Conservation (phyloP, 2,888 invertebrate genomes). For the Xanthia icteritia region DNA sequence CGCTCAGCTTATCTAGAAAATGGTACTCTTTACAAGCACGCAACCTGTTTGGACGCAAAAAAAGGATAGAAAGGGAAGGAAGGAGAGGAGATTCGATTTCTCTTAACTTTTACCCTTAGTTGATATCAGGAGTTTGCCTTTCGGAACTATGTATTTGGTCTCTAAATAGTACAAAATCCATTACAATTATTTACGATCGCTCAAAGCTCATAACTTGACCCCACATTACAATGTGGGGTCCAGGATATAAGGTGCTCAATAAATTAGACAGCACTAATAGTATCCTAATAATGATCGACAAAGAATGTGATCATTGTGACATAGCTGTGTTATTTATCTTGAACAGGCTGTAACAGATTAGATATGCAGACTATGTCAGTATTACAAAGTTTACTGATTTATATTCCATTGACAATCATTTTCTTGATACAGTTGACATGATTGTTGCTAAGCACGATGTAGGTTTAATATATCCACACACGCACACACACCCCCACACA, state of each 20-base stretch:
- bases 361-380: constrained; percentile 38
- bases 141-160: too few relatives aligned
- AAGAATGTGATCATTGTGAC: constrained; percentile 68
- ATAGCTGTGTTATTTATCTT: constrained; percentile 50
- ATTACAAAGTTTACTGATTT: constrained; percentile 32
- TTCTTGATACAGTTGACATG: background rate
- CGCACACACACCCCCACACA: too few relatives aligned
- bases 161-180: too few relatives aligned
- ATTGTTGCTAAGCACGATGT: background rate
- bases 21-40: background rate
- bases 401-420: constrained; percentile 3
- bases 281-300: constrained; percentile 67
- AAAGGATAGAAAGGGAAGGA: background rate
- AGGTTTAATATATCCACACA: too few relatives aligned
- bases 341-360: constrained; percentile 17
- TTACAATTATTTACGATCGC: constrained; percentile 2
- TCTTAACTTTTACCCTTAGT: background rate
- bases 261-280: constrained; percentile 66
- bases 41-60: background rate
- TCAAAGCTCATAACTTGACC: constrained; percentile 1
- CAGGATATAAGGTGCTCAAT: constrained; percentile 39
- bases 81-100: background rate
- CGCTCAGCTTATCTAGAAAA: background rate
- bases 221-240: constrained; percentile 7
- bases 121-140: too few relatives aligned